Percentiles rank a stretch among this genome's conserved stretches.
phyloP scores from a whole-genome alignment of 1,140 invertebrate genomes.

The Pristionchus pacificus region DNA sequence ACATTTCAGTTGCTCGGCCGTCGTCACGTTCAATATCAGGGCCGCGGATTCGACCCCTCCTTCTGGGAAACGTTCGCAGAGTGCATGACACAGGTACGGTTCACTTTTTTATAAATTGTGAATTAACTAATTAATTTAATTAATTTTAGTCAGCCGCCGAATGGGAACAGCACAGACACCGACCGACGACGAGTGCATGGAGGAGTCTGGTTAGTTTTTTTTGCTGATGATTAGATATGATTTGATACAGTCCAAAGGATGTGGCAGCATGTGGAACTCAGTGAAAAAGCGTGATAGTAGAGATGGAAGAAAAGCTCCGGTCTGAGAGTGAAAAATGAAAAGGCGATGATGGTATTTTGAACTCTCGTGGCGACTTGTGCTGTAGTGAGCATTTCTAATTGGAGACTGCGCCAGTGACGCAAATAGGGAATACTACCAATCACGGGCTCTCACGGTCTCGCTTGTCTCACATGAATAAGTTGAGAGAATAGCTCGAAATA shows the following conservation, averaged over 20 bases:
- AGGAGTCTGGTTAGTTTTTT: slow-evolving; percentile 21
- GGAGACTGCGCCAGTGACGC: too few relatives aligned
- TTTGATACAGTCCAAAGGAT: too few relatives aligned
- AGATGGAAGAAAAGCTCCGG: not conserved
- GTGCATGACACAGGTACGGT: slow-evolving; percentile 31
- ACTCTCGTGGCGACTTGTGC: too few relatives aligned
- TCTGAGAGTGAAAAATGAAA: not conserved
- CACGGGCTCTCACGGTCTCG: too few relatives aligned
- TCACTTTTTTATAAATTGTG: slow-evolving; percentile 26
- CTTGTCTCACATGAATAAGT: too few relatives aligned
- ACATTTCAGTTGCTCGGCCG: too few relatives aligned
- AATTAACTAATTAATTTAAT: not conserved
- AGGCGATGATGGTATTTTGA: not conserved
- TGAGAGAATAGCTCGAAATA: too few relatives aligned
- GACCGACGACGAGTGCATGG: slow-evolving; percentile 22
- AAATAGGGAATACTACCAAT: too few relatives aligned
- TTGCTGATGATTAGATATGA: too few relatives aligned
- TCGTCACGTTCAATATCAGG: slow-evolving; percentile 30
- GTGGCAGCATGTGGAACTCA: not conserved
- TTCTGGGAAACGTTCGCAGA: slow-evolving; percentile 41
- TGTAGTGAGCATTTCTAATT: too few relatives aligned
- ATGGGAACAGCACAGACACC: slow-evolving; percentile 23
- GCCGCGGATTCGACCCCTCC: slow-evolving; percentile 31
- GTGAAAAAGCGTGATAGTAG: not conserved
- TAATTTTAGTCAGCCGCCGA: slow-evolving; percentile 14